Evolutionary conservation across 2,797 vertebrate species (phyloP), one percentile per base, ranked within the genome.

Genomic region (Cryptoblepharus egeriae): DNA sequence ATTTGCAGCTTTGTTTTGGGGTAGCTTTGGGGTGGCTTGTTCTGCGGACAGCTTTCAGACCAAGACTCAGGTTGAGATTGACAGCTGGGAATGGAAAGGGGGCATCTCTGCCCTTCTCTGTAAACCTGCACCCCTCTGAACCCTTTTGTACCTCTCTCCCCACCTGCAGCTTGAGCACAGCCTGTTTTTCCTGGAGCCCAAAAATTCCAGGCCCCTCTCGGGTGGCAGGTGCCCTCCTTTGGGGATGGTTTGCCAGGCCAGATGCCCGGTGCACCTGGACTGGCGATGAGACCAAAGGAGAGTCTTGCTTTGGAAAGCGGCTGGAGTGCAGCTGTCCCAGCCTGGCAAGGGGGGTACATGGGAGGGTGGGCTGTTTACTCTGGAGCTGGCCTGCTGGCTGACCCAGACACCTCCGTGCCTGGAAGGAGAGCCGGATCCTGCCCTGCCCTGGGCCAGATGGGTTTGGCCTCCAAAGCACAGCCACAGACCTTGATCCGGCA

Each of bases 61-160:
- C 4, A 35, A 42, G 39, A 42, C 28, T 10, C 64, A 58, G 65
- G 60, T 58, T 10, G 16, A 15, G 64, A 49, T 37, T 70, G 2
- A 30, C 1, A 30, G 20, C 35, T 20, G 39, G 55, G 37, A 20
- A 45, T 4, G 10, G n/a, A 24, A 1, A 5, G n/a, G 55, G 7
- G 12, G 49, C 3, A 4, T 9, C 22, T 3, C 4, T 2, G 13
- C 28, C 4, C 2, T 22, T 6, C 18, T 10, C 26, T n/a, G n/a
- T n/a, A n/a, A n/a, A n/a, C n/a, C n/a, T n/a, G n/a, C n/a, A n/a
- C n/a, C n/a, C n/a, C n/a, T n/a, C n/a, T n/a, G n/a, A n/a, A n/a
- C n/a, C n/a, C n/a, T n/a, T n/a, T 24, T 5, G 30, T 6, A 57
- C 67, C 11, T 82, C 35, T 32, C 55, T 16, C 42, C 28, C 61